Base-by-base conservation (phyloP, 2,888 invertebrate species). In the Noctua janthina region DNA sequence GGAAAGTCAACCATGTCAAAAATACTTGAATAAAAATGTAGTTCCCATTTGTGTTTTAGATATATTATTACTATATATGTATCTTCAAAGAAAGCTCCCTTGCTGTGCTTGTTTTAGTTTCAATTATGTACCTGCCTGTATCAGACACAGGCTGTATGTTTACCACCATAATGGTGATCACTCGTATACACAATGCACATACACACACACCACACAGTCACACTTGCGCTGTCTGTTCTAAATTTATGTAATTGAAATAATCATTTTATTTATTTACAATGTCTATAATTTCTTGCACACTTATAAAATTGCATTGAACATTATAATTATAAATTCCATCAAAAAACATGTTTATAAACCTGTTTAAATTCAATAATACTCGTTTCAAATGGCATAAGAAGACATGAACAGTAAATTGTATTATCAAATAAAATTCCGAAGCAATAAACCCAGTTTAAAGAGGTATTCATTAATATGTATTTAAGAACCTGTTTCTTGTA, bases 401-500 rank as follows among this genome's bases (percentile, higher is more conserved):
- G 29, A 29, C 1, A 6, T 29, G n/a, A 59, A 59, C n/a, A 59
- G 59, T 59, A n/a, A 59, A 59, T n/a, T n/a, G 15, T 23, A 39
- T 15, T 23, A 66, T 23, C 15, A 68, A 68, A 43, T 68, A 15
- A 68, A 43, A n/a, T 13, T 46, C 17, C 0, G 11, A 46, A 49
- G 64, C 35, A 20, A 49, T 5, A 29, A 43, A 39, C 10, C 8
- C 10, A 64, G 64, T n/a, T 15, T 46, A 5, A 66, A 43, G 66
- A 67, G 66, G 39, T 66, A 23, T 66, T 66, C 39, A 43, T 64
- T 51, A 76, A 64, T 51, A 51, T 43, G 13, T n/a, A 5, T 75
- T 74, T 76, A 75, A 35, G 2, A 49, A 49, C 17, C n/a, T 13
- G 46, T 35, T 76, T 76, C 20, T 6, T 76, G 17, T 75, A 8